Conservation (phyloP, 2,113 vertebrate species). For the Sminthopsis crassicaudata region DNA sequence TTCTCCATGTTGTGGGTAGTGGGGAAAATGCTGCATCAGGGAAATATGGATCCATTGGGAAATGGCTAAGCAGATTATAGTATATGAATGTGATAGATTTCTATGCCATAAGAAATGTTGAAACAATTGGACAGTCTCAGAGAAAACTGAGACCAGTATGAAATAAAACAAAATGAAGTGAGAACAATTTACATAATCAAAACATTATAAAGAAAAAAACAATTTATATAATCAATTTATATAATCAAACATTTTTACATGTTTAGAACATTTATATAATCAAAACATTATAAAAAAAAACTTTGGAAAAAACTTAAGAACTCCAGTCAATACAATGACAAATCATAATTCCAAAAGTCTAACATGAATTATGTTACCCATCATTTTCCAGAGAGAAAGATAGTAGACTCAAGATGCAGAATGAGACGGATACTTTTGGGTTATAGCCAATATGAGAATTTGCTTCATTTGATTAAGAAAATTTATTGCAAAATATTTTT, state of each 20-base stretch:
- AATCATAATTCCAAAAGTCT: background rate
- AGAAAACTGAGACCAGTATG: background rate
- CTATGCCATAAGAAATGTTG: background rate
- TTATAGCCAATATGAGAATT: background rate
- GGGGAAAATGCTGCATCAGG: background rate
- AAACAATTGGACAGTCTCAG: background rate
- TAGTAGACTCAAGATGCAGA: background rate
- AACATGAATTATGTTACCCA: background rate
- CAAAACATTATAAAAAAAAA: background rate
- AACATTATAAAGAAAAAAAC: background rate
- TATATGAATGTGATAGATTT: background rate
- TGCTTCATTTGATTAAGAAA: background rate
- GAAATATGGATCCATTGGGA: background rate
- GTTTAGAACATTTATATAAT: background rate
- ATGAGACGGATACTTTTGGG: background rate
- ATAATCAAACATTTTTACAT: too few species aligned
- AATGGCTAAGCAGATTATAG: background rate
- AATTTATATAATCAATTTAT: too few species aligned
- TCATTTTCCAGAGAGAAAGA: background rate
- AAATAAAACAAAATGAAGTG: background rate
- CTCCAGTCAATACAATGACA: background rate
- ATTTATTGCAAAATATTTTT: background rate
- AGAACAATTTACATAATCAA: background rate
- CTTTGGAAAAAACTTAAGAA: background rate
- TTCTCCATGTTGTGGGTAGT: background rate